Evolutionary conservation across 1,140 invertebrate species (phyloP).

Genomic region (Homarus americanus): DNA sequence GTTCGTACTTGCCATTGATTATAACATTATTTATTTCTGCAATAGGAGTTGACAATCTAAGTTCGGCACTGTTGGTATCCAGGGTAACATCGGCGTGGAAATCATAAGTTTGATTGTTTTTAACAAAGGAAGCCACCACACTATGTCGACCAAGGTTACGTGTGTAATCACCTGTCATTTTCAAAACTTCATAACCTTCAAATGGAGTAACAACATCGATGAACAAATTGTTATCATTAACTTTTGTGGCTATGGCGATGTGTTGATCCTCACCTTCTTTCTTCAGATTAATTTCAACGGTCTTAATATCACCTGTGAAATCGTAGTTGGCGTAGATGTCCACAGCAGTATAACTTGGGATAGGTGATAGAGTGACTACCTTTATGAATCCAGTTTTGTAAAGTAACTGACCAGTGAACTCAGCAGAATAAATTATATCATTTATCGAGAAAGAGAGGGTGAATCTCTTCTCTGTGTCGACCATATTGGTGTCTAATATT

Average conservation of each 20-base stretch:
- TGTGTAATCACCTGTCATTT: conserved; percentile 40
- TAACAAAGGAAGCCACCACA: conserved; percentile 29
- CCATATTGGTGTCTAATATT: not conserved
- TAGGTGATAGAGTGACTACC: not conserved
- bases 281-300: conserved; percentile 21
- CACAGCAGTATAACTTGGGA: conserved; percentile 26
- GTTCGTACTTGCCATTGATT: not conserved
- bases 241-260: conserved; percentile 19
- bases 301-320: conserved; percentile 52
- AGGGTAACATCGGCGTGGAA: not conserved
- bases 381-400: conserved; percentile 36
- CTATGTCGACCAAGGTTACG: not conserved
- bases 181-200: conserved; percentile 36
- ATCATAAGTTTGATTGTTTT: conserved; percentile 29
- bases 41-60: conserved; percentile 32
- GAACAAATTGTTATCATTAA: conserved; percentile 23
- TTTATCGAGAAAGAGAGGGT: not conserved
- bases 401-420: conserved; percentile 5
- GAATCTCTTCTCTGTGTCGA: conserved; percentile 15
- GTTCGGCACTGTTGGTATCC: not conserved
- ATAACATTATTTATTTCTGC: conserved; percentile 1
- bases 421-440: conserved; percentile 38
- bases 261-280: conserved; percentile 31
- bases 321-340: conserved; percentile 41
- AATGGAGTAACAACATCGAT: conserved; percentile 50